phyloP scores from a whole-genome alignment of 2,797 vertebrate species.

The Phataginus tricuspis region DNA sequence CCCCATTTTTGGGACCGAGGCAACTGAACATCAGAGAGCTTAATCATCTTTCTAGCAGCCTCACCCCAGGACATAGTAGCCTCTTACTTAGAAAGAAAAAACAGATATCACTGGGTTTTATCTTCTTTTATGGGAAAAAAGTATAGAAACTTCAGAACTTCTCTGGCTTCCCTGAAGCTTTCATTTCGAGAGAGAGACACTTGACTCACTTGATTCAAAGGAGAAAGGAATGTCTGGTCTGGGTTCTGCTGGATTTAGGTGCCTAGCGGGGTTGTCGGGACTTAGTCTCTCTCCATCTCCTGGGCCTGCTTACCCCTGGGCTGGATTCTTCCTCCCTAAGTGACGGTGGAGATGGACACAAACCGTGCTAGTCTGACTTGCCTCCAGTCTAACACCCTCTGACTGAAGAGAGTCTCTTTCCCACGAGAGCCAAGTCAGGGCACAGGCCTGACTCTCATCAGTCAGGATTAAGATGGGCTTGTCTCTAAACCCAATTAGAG shows the following conservation, averaged over 20 bases:
- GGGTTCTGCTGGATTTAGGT: rapidly evolving
- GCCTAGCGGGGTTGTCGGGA: rapidly evolving
- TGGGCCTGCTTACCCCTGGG: neutral
- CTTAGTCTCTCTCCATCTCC: neutral
- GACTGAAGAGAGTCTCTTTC: neutral
- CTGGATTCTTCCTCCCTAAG: too few species aligned
- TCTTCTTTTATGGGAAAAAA: neutral
- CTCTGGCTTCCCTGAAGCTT: neutral
- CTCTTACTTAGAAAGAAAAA: neutral
- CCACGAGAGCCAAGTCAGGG: neutral
- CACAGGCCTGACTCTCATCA: rapidly evolving
- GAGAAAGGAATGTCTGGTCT: neutral
- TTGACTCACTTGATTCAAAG: neutral
- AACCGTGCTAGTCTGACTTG: neutral
- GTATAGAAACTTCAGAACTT: neutral
- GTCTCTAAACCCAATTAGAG: neutral
- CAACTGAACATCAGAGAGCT: neutral
- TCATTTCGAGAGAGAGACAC: neutral
- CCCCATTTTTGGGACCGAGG: neutral
- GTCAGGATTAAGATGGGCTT: neutral
- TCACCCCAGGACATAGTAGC: neutral
- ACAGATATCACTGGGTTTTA: neutral
- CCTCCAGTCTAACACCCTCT: neutral
- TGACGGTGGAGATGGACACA: neutral
- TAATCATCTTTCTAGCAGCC: neutral